Evolutionary conservation across 2,797 vertebrate genomes (phyloP), one percentile per base, ranked within the genome.

Genomic region (Sebastes glaucus): DNA sequence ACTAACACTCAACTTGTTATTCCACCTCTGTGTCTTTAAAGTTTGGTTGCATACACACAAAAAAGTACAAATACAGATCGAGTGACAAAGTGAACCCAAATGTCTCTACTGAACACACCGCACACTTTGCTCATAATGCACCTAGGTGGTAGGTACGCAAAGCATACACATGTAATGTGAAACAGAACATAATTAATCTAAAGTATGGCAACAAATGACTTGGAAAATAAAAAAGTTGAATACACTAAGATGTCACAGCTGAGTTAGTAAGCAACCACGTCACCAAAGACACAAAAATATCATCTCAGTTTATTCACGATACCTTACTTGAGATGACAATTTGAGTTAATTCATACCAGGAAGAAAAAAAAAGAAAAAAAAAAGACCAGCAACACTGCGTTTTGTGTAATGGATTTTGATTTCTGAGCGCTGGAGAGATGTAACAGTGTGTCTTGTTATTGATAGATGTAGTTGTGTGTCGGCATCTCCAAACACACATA

Each of bases 401-500:
- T 81, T 49, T 72, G 57, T 27, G 42, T 74, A 2, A 23, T 35
- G 42, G 49, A 11, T 78, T 65, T 74, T 55, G 65, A 79, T 77
- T 83, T 79, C 30, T 77, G 60, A 78, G 77, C 14, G 33, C 86
- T 72, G 62, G 65, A 77, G 72, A 79, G 83, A 80, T 67, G 89
- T 90, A 94, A 95, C 90, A 91, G 68, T 81, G 78, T 72, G 35
- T 83, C 38, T 63, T 80, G 83, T 60, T 49, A 72, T 71, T 71
- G 38, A 74, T 52, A 22, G 52, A 28, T 67, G 56, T 69, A 79
- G 10, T 66, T 66, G 72, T 67, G 55, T 73, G 72, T 71, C 78
- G 85, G 74, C 59, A 74, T 82, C 59, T 70, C 20, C 5, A 60
- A 66, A 84, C 32, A 88, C 60, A 66, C 16, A 68, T 62, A 85